Evolutionary conservation across 2,888 invertebrate genomes (phyloP).

Genomic region (Sylvicola fuscatus): DNA sequence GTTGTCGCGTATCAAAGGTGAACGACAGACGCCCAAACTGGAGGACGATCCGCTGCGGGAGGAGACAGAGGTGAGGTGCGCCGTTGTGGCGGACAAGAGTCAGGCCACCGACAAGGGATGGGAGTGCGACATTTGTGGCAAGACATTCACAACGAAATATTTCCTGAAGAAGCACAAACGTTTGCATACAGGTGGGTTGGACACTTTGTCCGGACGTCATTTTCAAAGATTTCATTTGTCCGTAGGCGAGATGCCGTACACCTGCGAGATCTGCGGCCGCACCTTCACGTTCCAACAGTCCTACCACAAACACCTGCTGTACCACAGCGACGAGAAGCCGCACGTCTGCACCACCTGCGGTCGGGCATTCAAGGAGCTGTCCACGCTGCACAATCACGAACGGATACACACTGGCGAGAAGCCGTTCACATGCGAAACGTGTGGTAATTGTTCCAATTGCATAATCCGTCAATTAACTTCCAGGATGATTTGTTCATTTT

Average conservation of each 20-base stretch:
- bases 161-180: conserved; percentile 76
- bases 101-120: conserved; percentile 48
- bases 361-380: conserved; percentile 66
- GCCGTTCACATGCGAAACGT: conserved; percentile 71
- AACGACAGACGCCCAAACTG: neutral
- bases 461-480: neutral
- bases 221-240: conserved; percentile 10
- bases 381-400: conserved; percentile 71
- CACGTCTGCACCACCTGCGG: conserved; percentile 56
- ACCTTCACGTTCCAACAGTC: conserved; percentile 81
- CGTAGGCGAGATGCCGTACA: conserved; percentile 72
- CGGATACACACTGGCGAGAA: conserved; percentile 55
- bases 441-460: conserved; percentile 32
- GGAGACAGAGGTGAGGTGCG: too few relatives aligned
- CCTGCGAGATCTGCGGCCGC: conserved; percentile 60
- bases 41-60: neutral
- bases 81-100: too few relatives aligned
- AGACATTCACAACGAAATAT: conserved; percentile 75
- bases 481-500: conserved; percentile 8
- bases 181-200: conserved; percentile 50
- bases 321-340: conserved; percentile 73
- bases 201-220: conserved; percentile 11
- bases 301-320: conserved; percentile 70
- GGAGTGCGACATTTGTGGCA: conserved; percentile 69
- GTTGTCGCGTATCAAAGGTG: neutral